Percentiles rank a stretch among this genome's conserved stretches.
phyloP scores from a whole-genome alignment of 2,888 invertebrate species.

The Deroplatys truncata region DNA sequence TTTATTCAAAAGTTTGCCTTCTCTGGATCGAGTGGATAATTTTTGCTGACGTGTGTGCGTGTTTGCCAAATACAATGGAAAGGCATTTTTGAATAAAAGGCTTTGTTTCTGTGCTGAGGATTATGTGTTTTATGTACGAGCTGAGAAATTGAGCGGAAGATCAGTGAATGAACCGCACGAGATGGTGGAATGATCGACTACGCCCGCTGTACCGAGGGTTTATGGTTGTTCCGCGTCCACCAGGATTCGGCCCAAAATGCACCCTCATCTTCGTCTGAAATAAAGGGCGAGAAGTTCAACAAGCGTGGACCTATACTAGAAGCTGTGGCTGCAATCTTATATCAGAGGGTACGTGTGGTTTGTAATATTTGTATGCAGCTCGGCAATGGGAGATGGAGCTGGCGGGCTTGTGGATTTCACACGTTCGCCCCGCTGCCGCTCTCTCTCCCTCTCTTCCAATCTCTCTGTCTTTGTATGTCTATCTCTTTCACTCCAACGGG shows the following conservation, averaged over 20 bases:
- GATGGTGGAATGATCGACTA: conserved; percentile 1
- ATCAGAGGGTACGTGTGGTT: conserved; percentile 22
- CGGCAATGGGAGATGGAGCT: conserved; percentile 11
- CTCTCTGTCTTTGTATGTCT: not conserved
- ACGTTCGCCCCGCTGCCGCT: not conserved
- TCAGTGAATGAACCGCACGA: not conserved
- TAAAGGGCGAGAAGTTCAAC: not conserved
- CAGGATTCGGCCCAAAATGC: not conserved
- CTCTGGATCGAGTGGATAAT: not conserved
- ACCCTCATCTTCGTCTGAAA: conserved; percentile 8
- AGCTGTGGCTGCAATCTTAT: not conserved
- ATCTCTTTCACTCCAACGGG: not conserved
- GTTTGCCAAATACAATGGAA: conserved; percentile 1
- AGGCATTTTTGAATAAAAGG: no score
- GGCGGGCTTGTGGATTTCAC: not conserved
- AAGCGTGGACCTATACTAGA: not conserved
- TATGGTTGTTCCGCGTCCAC: not conserved
- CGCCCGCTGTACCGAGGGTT: not conserved
- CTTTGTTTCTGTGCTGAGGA: not conserved
- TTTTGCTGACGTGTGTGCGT: not conserved
- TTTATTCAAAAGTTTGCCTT: not conserved
- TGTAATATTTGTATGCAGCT: conserved; percentile 18
- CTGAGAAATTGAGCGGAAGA: not conserved
- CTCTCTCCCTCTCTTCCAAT: not conserved
- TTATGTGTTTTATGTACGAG: not conserved